Evolutionary conservation across 2,113 vertebrate genomes (phyloP).

Genomic region (Eublepharis macularius): DNA sequence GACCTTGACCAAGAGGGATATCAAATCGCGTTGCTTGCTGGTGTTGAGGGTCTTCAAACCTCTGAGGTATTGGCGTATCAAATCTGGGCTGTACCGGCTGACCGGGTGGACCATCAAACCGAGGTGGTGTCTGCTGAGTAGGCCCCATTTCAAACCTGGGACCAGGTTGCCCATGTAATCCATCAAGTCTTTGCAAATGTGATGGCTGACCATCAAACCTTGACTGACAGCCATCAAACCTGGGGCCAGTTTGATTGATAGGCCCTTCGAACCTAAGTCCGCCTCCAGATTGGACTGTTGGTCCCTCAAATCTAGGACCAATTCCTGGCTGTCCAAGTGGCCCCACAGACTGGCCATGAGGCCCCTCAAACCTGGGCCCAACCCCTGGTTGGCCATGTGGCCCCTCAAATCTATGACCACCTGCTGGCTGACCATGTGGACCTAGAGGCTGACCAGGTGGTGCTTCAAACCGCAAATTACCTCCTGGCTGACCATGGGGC

Average conservation of each 20-base stretch:
- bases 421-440: slow-evolving; percentile 77
- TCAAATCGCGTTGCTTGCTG: slow-evolving; percentile 79
- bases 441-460: slow-evolving; percentile 77
- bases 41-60: slow-evolving; percentile 81
- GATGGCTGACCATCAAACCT: slow-evolving; percentile 66
- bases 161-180: slow-evolving; percentile 80
- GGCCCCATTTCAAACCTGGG: slow-evolving; percentile 79
- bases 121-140: slow-evolving; percentile 76
- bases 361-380: slow-evolving; percentile 79
- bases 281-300: slow-evolving; percentile 77
- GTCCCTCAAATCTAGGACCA: slow-evolving; percentile 80
- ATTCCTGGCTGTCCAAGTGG: slow-evolving; percentile 73
- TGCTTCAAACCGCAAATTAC: slow-evolving; percentile 79
- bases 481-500: slow-evolving; percentile 78
- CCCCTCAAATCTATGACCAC: slow-evolving; percentile 74
- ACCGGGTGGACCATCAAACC: slow-evolving; percentile 73
- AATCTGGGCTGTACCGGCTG: slow-evolving; percentile 76
- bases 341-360: slow-evolving; percentile 74
- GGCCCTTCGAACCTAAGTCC: slow-evolving; percentile 83
- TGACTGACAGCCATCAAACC: slow-evolving; percentile 79
- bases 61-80: slow-evolving; percentile 78
- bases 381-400: slow-evolving; percentile 75
- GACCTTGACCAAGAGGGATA: slow-evolving; percentile 76
- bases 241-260: slow-evolving; percentile 77
- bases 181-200: slow-evolving; percentile 81